Conservation (phyloP, 2,888 invertebrate genomes). For the Drosophila tripunctata region DNA sequence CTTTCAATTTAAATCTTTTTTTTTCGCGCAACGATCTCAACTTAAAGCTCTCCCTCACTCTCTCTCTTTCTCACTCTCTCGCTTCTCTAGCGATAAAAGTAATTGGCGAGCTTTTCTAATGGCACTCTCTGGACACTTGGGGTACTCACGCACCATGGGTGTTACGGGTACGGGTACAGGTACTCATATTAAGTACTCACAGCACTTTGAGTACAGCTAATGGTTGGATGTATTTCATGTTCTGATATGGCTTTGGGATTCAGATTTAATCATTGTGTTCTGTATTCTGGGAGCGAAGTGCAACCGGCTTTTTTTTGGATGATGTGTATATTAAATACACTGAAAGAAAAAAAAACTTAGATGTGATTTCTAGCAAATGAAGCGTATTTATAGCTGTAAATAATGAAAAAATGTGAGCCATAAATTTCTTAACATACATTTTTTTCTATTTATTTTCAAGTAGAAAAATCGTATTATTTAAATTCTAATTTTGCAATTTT, state of each 20-base stretch:
- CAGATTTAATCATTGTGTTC: slow-evolving; percentile 7
- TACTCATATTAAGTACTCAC: not conserved
- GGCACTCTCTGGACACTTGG: slow-evolving; percentile 3
- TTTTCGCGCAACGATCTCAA: slow-evolving; percentile 54
- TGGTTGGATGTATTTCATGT: slow-evolving; percentile 18
- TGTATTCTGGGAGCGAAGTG: slow-evolving; percentile 28
- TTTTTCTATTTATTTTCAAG: no score
- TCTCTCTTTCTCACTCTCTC: no score
- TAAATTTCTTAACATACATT: no score
- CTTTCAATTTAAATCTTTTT: slow-evolving; percentile 76
- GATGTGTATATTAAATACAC: not conserved
- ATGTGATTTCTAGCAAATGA: no score
- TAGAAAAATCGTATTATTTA: no score
- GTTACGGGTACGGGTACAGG: not conserved
- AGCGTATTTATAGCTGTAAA: no score
- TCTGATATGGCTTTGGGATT: slow-evolving; percentile 29
- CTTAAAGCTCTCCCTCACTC: no score
- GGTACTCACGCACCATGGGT: not conserved
- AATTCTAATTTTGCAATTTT: no score
- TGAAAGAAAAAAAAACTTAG: not conserved
- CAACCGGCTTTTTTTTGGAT: slow-evolving; percentile 12
- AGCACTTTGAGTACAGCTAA: not conserved
- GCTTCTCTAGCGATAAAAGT: slow-evolving; percentile 23
- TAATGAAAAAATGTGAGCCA: no score
- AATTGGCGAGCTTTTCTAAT: slow-evolving; percentile 24